phyloP scores from a whole-genome alignment of 2,797 vertebrate species.

The Xiphorhynchus erythropygius region DNA sequence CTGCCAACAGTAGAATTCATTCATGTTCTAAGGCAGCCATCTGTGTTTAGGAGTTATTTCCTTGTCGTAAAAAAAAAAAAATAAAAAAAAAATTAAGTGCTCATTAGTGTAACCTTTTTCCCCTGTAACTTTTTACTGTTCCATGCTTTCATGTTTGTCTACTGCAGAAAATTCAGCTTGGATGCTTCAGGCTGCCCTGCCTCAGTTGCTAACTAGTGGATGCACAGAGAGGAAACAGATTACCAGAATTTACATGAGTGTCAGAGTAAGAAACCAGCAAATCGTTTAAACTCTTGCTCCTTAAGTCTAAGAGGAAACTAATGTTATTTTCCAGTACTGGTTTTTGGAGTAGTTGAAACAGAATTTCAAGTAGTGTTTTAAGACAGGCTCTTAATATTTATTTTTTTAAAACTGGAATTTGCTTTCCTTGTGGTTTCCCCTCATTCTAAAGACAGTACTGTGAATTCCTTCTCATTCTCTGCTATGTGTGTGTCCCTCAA shows the following conservation, averaged over 20 bases:
- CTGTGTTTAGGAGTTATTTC: background rate
- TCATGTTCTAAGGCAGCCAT: background rate
- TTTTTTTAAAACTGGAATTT: background rate
- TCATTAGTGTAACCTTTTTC: background rate
- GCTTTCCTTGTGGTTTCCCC: background rate
- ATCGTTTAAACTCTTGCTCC: background rate
- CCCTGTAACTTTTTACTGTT: background rate
- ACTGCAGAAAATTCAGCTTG: background rate
- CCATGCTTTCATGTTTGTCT: background rate
- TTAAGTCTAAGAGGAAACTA: background rate
- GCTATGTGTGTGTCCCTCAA: background rate
- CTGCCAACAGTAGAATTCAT: background rate
- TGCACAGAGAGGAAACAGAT: background rate
- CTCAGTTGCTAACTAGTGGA: background rate
- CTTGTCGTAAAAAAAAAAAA: background rate
- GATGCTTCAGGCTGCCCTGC: background rate
- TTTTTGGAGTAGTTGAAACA: background rate
- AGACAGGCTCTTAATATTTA: background rate
- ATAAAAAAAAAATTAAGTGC: background rate
- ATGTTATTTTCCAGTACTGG: background rate
- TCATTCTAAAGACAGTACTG: background rate
- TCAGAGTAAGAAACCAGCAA: background rate
- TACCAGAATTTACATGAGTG: background rate
- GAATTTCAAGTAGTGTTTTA: background rate
- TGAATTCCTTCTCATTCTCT: background rate